Evolutionary conservation across 1,140 invertebrate genomes (phyloP), one percentile per base, ranked within the genome.

Genomic region (Neodiprion fabricii): DNA sequence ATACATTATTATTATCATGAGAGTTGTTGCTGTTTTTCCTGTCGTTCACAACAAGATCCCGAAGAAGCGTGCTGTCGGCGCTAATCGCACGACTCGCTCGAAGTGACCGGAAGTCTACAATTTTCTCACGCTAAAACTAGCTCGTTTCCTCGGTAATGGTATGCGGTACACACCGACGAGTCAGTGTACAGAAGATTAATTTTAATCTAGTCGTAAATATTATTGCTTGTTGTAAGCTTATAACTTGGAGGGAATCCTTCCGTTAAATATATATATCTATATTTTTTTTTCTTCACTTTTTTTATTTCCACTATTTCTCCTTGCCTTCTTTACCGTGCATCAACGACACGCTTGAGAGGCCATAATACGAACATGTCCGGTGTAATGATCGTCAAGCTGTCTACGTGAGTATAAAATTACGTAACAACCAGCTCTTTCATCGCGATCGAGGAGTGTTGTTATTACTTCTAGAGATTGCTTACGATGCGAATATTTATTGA

Each of bases 141-240:
- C 53, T 61, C 53, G 53, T 61, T 61, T 61, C 53, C 53, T 61
- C 53, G 53, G n/a, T n/a, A 61, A 11, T 61, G n/a, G 53, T 40
- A 40, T 40, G 28, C 28, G 28, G 53, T 61, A 61, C 28, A 40
- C 28, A 40, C 28, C 28, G 53, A n/a, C 53, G 11, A n/a, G 53
- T n/a, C 8, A 61, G 2, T 8, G 53, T 61, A 61, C 28, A 40
- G 28, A 40, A 40, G 53, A 61, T 61, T 61, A 61, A 61, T 61
- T 61, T 61, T 61, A 61, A 61, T 61, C 53, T 61, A n/a, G 53
- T 61, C 53, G n/a, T 61, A 61, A 61, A 61, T 61, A 40, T 40
- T 40, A 40, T 61, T 40, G 1, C 28, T 40, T 40, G 28, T 40
- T 40, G 28, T 40, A 40, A 40, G 28, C 28, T 40, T 5, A 40